Base-by-base conservation (phyloP, 2,113 vertebrate genomes). In the Puntigrus tetrazona region DNA sequence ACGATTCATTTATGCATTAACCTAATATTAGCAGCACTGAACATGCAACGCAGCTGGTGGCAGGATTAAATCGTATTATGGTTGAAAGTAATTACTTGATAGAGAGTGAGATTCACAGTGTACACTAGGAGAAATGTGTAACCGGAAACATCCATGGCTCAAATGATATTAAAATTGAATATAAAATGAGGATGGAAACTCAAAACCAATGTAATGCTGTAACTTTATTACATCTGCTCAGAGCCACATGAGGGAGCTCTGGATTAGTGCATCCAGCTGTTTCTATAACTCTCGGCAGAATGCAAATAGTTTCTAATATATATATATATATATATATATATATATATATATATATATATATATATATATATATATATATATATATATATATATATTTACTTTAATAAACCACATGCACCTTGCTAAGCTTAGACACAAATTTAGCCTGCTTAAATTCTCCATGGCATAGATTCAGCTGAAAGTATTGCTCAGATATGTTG, bases 41-140 rank as follows among this genome's bases (percentile, higher is more conserved):
- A 81, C 31, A 72, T 72, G 7, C 80, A 82, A 16, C 69, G 9
- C 69, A 73, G 47, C 25, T 80, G 59, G 38, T 72, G 80, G 45
- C 67, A 72, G 34, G 65, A 69, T 47, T 57, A 55, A 20, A 59
- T 59, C n/a, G 16, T 82, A 73, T 16, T 22, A 43, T 31, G 31
- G 57, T 7, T 27, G 14, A 82, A 82, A 73, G 69, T 73, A 73
- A 73, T 73, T 73, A 43, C 38, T 7, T 25, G n/a, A 72, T 25
- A 14, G 22, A 73, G 11, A 45, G n/a, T 45, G 38, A 73, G n/a
- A 43, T 25, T 73, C 69, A 72, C 4, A 16, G 69, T 69, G 34
- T 38, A 69, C 1, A 38, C 18, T 4, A 38, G 31, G 18, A 69
- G 31, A 69, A 38, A 38, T 69, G 31, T 72, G 22, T 14, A 4